A percentile compares a stretch with the other conserved stretches of the same genome.
phyloP scores from a whole-genome alignment of 2,797 vertebrate species.

The Alauda arvensis region DNA sequence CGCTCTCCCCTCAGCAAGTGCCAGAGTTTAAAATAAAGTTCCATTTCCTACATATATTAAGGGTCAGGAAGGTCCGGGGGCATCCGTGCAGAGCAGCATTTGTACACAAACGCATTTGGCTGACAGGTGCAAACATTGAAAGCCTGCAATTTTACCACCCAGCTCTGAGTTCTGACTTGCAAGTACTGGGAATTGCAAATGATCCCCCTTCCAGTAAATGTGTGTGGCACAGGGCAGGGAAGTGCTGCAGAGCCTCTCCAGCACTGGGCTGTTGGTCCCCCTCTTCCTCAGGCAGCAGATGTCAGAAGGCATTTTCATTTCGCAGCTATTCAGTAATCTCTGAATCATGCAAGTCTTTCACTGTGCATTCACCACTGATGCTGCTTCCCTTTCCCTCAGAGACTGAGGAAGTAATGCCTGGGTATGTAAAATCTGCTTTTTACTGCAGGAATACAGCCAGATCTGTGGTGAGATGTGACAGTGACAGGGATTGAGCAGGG shows the following conservation, averaged over 20 bases:
- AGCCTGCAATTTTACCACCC: background rate
- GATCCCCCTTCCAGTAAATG: background rate
- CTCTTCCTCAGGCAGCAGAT: background rate
- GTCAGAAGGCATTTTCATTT: slow-evolving; percentile 53
- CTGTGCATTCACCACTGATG: slow-evolving; percentile 20
- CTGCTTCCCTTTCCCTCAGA: background rate
- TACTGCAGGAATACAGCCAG: background rate
- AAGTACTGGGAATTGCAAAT: slow-evolving; percentile 2
- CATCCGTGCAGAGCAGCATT: background rate
- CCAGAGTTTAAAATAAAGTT: slow-evolving; percentile 37
- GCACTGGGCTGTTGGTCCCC: background rate
- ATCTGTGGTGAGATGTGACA: slow-evolving; percentile 25
- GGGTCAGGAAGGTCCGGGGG: slow-evolving; percentile 44
- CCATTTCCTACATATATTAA: slow-evolving; percentile 48
- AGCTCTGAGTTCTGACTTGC: background rate
- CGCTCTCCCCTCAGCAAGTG: background rate
- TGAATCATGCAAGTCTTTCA: slow-evolving; percentile 20
- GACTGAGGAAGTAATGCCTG: slow-evolving; percentile 21
- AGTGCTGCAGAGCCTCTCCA: background rate
- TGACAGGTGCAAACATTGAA: slow-evolving; percentile 43
- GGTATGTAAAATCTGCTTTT: slow-evolving; percentile 41
- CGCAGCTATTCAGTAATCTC: slow-evolving; percentile 31
- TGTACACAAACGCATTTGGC: background rate
- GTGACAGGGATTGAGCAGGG: background rate
- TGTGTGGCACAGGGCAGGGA: background rate